A percentile compares a stretch with the other conserved stretches of the same genome.
Evolutionary conservation across 2,797 vertebrate species (phyloP).

Genomic region (Pseudochirops cupreus): DNA sequence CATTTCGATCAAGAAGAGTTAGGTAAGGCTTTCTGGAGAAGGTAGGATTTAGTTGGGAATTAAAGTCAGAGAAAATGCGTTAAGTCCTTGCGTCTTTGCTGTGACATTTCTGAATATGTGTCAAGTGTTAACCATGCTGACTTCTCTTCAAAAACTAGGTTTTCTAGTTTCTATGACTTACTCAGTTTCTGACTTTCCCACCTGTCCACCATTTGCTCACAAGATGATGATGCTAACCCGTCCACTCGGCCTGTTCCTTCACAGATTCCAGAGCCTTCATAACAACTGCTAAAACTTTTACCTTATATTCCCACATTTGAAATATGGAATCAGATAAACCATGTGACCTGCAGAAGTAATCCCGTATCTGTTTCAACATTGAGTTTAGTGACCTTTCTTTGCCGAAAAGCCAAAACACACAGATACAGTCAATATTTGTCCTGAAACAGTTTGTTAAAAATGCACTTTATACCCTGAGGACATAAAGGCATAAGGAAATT

Average conservation of each 20-base stretch:
- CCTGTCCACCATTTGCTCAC: background rate
- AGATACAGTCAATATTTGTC: background rate
- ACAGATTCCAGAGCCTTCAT: background rate
- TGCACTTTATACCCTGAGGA: background rate
- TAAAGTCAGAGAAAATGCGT: background rate
- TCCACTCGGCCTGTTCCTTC: background rate
- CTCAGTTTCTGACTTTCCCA: background rate
- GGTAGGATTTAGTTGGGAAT: background rate
- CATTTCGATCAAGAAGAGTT: background rate
- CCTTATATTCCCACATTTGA: background rate
- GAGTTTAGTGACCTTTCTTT: background rate
- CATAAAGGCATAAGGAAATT: background rate
- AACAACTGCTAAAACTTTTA: background rate
- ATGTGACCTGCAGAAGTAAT: background rate
- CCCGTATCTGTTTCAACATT: background rate
- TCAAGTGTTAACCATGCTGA: too few species aligned
- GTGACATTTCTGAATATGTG: too few species aligned
- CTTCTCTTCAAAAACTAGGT: background rate
- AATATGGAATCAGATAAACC: background rate
- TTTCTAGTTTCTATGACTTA: background rate
- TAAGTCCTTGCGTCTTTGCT: too few species aligned
- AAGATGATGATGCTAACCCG: background rate
- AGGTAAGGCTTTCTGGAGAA: background rate
- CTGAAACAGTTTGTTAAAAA: background rate
- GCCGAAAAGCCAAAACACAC: background rate